A percentile compares a stretch with the other conserved stretches of the same genome.
Evolutionary conservation across 2,888 invertebrate genomes (phyloP).

Genomic region (Ganaspis brasiliensis): DNA sequence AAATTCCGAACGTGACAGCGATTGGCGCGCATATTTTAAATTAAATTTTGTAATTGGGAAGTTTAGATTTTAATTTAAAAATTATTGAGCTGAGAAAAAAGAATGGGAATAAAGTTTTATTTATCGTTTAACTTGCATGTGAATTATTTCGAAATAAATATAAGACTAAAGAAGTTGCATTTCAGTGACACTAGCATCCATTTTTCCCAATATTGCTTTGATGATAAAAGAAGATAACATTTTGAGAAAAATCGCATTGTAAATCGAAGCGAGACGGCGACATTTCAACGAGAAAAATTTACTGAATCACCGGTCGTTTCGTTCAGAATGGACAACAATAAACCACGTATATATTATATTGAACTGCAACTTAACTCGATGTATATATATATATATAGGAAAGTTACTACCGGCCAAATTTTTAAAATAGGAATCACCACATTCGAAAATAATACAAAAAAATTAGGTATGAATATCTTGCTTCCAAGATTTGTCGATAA

Average conservation of each 20-base stretch:
- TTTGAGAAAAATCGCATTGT: conserved; percentile 29
- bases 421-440: too few relatives aligned
- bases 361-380: neutral
- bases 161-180: conserved; percentile 7
- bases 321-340: conserved; percentile 10
- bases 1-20: conserved; percentile 1
- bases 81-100: too few relatives aligned
- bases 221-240: conserved; percentile 13
- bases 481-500: too few relatives aligned
- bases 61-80: neutral
- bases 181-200: neutral
- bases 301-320: conserved; percentile 29
- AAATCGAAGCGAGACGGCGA: conserved; percentile 14
- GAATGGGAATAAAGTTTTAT: too few relatives aligned
- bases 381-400: neutral
- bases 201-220: conserved; percentile 11
- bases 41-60: neutral
- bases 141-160: neutral
- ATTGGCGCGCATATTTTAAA: neutral
- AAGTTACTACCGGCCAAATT: neutral
- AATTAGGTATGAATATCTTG: too few relatives aligned
- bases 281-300: conserved; percentile 22
- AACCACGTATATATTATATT: neutral
- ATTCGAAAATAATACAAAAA: too few relatives aligned
- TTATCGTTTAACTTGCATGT: neutral